Evolutionary conservation across 2,113 vertebrate species (phyloP).

Genomic region (Leptodactylus fuscus): DNA sequence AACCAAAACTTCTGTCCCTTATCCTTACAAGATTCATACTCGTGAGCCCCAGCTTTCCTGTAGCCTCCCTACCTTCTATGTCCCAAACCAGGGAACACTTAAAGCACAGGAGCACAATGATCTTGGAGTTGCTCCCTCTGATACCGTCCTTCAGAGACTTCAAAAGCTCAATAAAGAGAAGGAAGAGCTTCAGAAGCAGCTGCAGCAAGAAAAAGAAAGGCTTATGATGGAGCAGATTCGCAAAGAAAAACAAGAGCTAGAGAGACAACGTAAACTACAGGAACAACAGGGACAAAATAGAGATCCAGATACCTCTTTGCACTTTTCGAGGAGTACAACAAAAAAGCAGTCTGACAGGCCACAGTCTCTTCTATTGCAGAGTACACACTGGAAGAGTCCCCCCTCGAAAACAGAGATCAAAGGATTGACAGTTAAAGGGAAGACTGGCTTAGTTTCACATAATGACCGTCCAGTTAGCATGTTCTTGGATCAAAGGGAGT

Average conservation of each 20-base stretch:
- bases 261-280: conserved; percentile 81
- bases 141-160: conserved; percentile 81
- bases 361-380: conserved; percentile 64
- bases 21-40: conserved; percentile 62
- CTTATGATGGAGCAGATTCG: conserved; percentile 98
- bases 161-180: conserved; percentile 89
- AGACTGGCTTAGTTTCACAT: conserved; percentile 66
- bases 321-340: conserved; percentile 58
- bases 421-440: conserved; percentile 67
- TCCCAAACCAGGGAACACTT: conserved; percentile 75
- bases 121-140: conserved; percentile 59
- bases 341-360: conserved; percentile 65
- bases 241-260: conserved; percentile 88
- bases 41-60: conserved; percentile 74
- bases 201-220: conserved; percentile 87
- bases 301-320: conserved; percentile 63
- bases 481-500: conserved; percentile 66
- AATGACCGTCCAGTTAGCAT: conserved; percentile 73
- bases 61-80: conserved; percentile 88
- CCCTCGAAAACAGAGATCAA: conserved; percentile 59
- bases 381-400: conserved; percentile 45
- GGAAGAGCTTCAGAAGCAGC: conserved; percentile 85
- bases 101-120: conserved; percentile 63
- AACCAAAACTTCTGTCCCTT: conserved; percentile 58
- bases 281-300: conserved; percentile 78